Percentiles rank a stretch among this genome's conserved stretches.
phyloP scores from a whole-genome alignment of 2,888 invertebrate genomes.

The Drosophila atripex region DNA sequence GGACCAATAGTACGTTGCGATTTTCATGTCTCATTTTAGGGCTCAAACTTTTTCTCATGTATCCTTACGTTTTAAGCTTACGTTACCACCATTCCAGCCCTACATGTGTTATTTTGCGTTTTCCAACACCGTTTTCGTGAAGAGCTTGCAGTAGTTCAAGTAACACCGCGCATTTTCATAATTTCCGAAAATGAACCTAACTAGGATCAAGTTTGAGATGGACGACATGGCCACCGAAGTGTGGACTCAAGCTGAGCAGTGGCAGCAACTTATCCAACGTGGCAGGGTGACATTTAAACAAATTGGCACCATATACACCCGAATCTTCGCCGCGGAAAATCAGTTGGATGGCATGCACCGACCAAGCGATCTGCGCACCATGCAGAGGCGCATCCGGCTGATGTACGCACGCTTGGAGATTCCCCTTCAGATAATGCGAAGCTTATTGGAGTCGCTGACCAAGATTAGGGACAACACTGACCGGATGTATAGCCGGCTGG shows the following conservation, averaged over 20 bases:
- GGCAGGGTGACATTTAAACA: conserved; percentile 30
- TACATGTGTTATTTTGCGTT: no score
- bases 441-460: conserved; percentile 7
- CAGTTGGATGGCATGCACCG: neutral
- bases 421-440: neutral
- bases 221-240: conserved; percentile 24
- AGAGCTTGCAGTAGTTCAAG: neutral
- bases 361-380: neutral
- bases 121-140: conserved; percentile 1
- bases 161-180: neutral
- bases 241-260: conserved; percentile 12
- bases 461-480: conserved; percentile 9
- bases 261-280: conserved; percentile 25
- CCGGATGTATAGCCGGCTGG: conserved; percentile 34
- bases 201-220: neutral
- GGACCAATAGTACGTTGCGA: neutral
- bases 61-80: neutral
- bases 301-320: neutral
- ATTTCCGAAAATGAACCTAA: conserved; percentile 18
- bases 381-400: conserved; percentile 3
- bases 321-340: conserved; percentile 16
- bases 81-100: neutral
- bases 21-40: no score
- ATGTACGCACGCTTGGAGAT: conserved; percentile 7
- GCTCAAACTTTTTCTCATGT: no score